phyloP scores from a whole-genome alignment of 2,113 vertebrate species.

The Notarius lentiginosus region DNA sequence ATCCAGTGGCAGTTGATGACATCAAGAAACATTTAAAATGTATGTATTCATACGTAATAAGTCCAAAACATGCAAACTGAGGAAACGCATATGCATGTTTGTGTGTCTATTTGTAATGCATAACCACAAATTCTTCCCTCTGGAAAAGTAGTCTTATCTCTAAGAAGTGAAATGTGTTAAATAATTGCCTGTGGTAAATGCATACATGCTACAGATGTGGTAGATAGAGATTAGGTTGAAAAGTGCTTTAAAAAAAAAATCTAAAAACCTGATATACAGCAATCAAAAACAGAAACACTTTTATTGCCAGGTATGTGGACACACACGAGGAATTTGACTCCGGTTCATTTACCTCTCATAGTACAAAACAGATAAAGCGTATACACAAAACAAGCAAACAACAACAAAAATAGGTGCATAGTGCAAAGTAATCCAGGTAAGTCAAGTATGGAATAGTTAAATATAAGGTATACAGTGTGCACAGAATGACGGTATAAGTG shows the following conservation, averaged over 20 bases:
- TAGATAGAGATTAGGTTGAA: background rate
- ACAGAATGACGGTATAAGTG: too few relatives aligned
- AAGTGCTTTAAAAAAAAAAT: background rate
- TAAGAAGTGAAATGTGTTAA: background rate
- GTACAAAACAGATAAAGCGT: too few relatives aligned
- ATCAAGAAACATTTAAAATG: conserved; percentile 1
- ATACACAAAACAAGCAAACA: too few relatives aligned
- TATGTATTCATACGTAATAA: background rate
- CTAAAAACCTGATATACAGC: conserved; percentile 33
- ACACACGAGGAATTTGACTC: too few relatives aligned
- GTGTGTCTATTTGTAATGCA: background rate
- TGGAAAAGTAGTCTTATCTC: background rate
- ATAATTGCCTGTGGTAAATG: background rate
- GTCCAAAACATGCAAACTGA: background rate
- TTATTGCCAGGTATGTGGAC: too few relatives aligned
- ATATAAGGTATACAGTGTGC: too few relatives aligned
- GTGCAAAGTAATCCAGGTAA: too few relatives aligned
- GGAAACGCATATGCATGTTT: background rate
- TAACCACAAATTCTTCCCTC: background rate
- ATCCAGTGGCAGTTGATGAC: background rate
- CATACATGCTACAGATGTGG: background rate
- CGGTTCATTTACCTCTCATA: too few relatives aligned
- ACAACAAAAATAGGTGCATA: too few relatives aligned
- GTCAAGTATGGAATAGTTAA: too few relatives aligned
- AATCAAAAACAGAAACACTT: too few relatives aligned